Evolutionary conservation across 2,888 invertebrate genomes (phyloP).

Genomic region (Epistrophe eligans): DNA sequence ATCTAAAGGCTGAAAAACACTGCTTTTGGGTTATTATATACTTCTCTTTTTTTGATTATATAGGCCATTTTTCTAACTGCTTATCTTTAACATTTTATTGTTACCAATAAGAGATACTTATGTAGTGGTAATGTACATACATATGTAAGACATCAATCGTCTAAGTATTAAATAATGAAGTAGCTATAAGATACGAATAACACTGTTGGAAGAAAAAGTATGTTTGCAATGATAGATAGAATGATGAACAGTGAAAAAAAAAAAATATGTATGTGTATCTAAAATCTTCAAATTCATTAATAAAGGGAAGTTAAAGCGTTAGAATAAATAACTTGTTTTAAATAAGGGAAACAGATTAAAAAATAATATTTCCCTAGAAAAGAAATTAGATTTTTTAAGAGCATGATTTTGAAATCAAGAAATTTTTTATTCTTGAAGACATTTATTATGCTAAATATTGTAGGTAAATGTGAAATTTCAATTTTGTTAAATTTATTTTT

Average conservation of each 20-base stretch:
- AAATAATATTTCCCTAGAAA: too few relatives aligned
- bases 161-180: conserved; percentile 1
- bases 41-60: not conserved
- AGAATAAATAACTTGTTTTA: too few relatives aligned
- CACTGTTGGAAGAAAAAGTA: not conserved
- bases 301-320: too few relatives aligned
- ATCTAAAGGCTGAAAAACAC: conserved; percentile 17
- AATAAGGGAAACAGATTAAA: too few relatives aligned
- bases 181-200: not conserved
- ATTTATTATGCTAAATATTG: too few relatives aligned
- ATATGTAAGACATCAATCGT: not conserved
- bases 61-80: not conserved
- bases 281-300: too few relatives aligned
- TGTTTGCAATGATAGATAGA: not conserved
- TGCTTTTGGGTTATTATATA: not conserved
- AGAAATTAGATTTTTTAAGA: too few relatives aligned
- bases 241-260: not conserved
- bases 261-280: not conserved
- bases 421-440: too few relatives aligned
- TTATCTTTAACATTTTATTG: conserved; percentile 19
- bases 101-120: conserved; percentile 8
- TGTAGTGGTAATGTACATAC: not conserved
- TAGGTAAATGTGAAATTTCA: too few relatives aligned
- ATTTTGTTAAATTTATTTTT: too few relatives aligned
- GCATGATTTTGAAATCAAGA: too few relatives aligned